These are phyloP conservation scores for Channa maculata DNA, from an alignment of 2,113 vertebrate species.

Conservation along the genomic window DNA sequence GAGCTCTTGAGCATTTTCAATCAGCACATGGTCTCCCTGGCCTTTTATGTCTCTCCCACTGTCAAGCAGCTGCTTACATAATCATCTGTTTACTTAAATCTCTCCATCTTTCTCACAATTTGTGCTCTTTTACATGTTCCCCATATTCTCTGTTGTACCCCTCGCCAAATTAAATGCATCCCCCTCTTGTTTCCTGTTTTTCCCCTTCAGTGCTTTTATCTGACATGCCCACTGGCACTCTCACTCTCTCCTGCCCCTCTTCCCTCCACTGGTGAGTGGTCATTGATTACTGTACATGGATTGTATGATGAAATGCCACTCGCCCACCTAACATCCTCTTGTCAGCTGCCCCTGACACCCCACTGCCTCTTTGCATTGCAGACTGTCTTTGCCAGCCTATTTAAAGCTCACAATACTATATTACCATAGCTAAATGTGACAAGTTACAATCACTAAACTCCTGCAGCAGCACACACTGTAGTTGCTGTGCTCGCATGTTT, in stretches of 20 bases:
- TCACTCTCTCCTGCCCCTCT: slow-evolving; percentile 36
- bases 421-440: background rate
- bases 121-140: slow-evolving; percentile 26
- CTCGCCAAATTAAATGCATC: slow-evolving; percentile 14
- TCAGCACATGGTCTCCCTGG: slow-evolving; percentile 40
- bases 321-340: slow-evolving; percentile 69
- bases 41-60: slow-evolving; percentile 55
- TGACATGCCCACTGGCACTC: slow-evolving; percentile 61
- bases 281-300: slow-evolving; percentile 71
- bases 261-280: slow-evolving; percentile 59
- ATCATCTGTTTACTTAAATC: slow-evolving; percentile 63
- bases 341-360: slow-evolving; percentile 60
- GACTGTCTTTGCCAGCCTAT: slow-evolving; percentile 30
- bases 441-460: background rate
- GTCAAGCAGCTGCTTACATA: slow-evolving; percentile 62
- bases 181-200: slow-evolving; percentile 31
- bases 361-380: slow-evolving; percentile 41
- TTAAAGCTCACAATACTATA: slow-evolving; percentile 11
- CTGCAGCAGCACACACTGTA: slow-evolving; percentile 1
- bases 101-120: slow-evolving; percentile 38
- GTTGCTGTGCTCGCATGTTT: slow-evolving; percentile 1
- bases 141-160: background rate
- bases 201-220: slow-evolving; percentile 68
- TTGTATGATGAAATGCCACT: slow-evolving; percentile 73
- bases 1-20: slow-evolving; percentile 57